A percentile compares a stretch with the other conserved stretches of the same genome.
Conservation (phyloP, 2,888 invertebrate species). For the Nomada goodeniana region DNA sequence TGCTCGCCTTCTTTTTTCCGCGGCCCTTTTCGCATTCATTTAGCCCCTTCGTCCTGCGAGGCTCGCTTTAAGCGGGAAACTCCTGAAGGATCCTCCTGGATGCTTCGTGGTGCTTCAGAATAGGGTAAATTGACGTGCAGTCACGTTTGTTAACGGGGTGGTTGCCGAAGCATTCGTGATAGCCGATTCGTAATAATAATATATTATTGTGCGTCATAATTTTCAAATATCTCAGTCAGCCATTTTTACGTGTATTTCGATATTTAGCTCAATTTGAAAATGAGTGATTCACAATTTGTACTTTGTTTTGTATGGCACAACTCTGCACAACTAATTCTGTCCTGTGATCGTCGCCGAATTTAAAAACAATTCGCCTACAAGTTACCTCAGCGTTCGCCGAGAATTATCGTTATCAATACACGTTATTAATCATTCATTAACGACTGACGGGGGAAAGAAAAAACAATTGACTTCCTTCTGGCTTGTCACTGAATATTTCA, state of each 20-base stretch:
- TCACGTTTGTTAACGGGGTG: constrained; percentile 6
- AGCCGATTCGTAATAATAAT: background rate
- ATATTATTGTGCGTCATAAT: background rate
- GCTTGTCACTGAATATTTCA: constrained; percentile 42
- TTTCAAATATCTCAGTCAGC: background rate
- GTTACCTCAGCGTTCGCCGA: background rate
- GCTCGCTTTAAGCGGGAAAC: constrained; percentile 3
- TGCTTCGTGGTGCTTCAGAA: background rate
- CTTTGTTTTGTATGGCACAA: too few relatives aligned
- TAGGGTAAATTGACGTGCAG: background rate
- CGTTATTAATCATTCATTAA: constrained; percentile 43
- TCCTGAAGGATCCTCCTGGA: constrained; percentile 30
- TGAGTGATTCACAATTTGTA: too few relatives aligned
- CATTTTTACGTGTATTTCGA: too few relatives aligned
- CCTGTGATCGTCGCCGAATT: too few relatives aligned
- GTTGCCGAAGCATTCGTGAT: too few relatives aligned
- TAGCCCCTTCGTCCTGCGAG: constrained; percentile 45
- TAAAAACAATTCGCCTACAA: constrained; percentile 8
- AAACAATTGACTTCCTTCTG: constrained; percentile 19
- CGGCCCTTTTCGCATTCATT: constrained; percentile 51
- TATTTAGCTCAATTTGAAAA: too few relatives aligned
- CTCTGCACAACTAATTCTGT: too few relatives aligned
- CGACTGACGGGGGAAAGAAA: background rate
- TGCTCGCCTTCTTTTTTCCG: constrained; percentile 19
- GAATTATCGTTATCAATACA: constrained; percentile 29